A percentile compares a stretch with the other conserved stretches of the same genome.
phyloP scores from a whole-genome alignment of 2,797 vertebrate genomes.

The Onychomys leucogaster region DNA sequence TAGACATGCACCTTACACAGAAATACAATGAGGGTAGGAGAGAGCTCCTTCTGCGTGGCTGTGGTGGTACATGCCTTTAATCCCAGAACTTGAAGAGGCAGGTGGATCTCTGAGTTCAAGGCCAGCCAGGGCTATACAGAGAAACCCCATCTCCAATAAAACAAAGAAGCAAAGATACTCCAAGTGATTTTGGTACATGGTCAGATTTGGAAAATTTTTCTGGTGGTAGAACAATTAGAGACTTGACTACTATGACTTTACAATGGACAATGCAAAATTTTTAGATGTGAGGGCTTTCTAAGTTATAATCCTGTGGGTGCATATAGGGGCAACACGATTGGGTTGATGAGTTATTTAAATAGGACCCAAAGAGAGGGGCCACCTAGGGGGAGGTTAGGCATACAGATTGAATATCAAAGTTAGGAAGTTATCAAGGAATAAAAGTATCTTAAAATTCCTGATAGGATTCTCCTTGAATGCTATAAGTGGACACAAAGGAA shows the following conservation, averaged over 20 bases:
- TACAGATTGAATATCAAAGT: background rate
- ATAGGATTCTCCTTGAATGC: constrained; percentile 9
- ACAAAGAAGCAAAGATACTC: background rate
- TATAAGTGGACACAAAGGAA: background rate
- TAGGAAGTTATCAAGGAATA: background rate
- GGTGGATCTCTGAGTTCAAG: background rate
- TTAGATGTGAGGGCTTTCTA: background rate
- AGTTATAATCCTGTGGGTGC: background rate
- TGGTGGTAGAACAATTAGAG: background rate
- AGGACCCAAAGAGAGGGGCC: background rate
- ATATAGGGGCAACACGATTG: background rate
- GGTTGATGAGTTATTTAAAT: background rate
- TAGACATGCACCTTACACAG: background rate
- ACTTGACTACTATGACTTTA: background rate
- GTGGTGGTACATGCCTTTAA: no score
- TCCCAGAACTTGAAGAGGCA: background rate
- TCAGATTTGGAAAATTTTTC: background rate
- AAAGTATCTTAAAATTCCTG: background rate
- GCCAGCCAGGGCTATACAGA: background rate
- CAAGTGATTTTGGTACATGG: constrained; percentile 12
- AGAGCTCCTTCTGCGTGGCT: background rate
- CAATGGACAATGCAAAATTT: background rate
- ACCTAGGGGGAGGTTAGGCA: background rate
- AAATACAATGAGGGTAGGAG: background rate
- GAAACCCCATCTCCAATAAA: background rate